Evolutionary conservation across 2,797 vertebrate species (phyloP).

Genomic region (Bovichtus diacanthus): DNA sequence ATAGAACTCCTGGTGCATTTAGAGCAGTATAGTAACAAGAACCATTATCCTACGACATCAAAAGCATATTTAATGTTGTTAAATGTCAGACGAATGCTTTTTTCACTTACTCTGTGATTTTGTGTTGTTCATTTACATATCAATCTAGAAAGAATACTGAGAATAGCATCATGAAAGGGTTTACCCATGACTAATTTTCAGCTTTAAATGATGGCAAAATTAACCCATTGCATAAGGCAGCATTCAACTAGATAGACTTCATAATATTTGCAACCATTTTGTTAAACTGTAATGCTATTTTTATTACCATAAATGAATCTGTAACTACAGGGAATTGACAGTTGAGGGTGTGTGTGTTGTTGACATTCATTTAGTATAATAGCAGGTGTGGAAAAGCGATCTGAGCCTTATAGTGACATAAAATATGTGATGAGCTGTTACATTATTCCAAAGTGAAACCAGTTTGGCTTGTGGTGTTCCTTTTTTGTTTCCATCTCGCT

Average conservation of each 20-base stretch:
- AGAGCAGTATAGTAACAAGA: neutral
- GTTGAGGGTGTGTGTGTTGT: constrained; percentile 2
- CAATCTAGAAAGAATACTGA: neutral
- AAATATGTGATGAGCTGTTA: constrained; percentile 1
- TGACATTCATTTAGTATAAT: constrained; percentile 10
- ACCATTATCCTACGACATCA: neutral
- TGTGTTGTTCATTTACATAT: neutral
- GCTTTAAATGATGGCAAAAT: neutral
- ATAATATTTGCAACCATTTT: neutral
- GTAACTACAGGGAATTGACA: neutral
- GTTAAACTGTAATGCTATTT: neutral
- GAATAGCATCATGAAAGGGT: neutral
- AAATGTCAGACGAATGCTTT: neutral
- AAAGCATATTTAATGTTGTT: neutral
- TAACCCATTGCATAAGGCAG: neutral
- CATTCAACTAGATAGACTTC: neutral
- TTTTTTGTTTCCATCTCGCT: constrained; percentile 10
- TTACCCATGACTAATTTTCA: neutral
- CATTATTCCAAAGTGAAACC: constrained; percentile 26
- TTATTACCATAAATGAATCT: neutral
- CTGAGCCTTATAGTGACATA: neutral
- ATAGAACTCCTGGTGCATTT: neutral
- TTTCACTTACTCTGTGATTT: neutral
- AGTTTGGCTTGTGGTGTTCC: neutral
- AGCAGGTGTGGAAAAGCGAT: constrained; percentile 4